These are phyloP conservation scores for Neosilurus mollespiculum DNA, from an alignment of 2,797 vertebrate genomes.

Conservation along the genomic window DNA sequence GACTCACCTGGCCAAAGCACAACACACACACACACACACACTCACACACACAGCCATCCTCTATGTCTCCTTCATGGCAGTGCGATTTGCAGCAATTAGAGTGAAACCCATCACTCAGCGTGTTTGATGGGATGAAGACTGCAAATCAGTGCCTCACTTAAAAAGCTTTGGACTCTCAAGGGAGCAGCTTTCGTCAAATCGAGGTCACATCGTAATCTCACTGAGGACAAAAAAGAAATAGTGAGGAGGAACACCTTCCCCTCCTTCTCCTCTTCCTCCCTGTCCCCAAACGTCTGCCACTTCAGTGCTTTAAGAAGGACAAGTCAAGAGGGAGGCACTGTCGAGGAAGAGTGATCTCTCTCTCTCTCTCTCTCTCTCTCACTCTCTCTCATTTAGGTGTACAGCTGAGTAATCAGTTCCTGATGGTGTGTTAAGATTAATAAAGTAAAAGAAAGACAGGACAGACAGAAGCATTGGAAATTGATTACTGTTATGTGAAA, in stretches of 20 bases:
- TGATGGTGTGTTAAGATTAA: not conserved
- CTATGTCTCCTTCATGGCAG: constrained; percentile 53
- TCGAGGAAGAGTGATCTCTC: constrained; percentile 18
- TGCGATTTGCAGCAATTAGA: constrained; percentile 56
- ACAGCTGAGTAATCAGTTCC: not conserved
- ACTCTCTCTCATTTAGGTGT: constrained; percentile 32
- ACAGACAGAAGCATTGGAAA: not conserved
- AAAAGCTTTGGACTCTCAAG: constrained; percentile 63
- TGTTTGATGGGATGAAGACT: constrained; percentile 60
- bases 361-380: not conserved
- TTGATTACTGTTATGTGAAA: no score
- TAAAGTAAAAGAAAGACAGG: not conserved
- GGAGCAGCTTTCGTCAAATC: constrained; percentile 54
- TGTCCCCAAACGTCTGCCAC: constrained; percentile 8
- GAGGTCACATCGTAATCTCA: constrained; percentile 40
- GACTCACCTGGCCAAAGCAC: not conserved
- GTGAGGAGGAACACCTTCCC: constrained; percentile 8
- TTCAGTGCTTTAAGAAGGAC: constrained; percentile 42
- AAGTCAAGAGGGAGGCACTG: constrained; percentile 34
- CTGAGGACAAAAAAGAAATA: constrained; percentile 13
- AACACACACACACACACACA: not conserved
- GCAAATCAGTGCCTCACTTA: constrained; percentile 61
- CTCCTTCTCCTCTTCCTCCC: constrained; percentile 15
- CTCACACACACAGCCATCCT: constrained; percentile 14
- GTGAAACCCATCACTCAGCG: constrained; percentile 56